Conservation (phyloP, 1,140 invertebrate species). For the Ylistrum balloti region DNA sequence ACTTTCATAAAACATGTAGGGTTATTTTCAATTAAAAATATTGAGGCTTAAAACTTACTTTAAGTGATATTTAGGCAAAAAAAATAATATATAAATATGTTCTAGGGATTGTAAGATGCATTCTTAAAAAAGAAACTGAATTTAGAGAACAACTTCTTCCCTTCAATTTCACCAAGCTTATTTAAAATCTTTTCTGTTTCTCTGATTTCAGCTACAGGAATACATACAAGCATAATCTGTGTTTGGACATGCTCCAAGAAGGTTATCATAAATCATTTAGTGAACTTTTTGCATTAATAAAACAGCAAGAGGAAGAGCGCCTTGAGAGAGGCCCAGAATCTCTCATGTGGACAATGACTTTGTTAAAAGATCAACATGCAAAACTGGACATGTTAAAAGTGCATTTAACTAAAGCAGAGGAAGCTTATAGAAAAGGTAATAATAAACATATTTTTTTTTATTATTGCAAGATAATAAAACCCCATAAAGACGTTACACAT, state of each 20-base stretch:
- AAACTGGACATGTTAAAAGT: conserved; percentile 79
- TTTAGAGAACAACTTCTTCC: too few relatives aligned
- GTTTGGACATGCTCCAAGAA: conserved; percentile 80
- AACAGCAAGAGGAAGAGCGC: conserved; percentile 75
- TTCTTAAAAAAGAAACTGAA: too few relatives aligned
- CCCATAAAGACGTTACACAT: not conserved
- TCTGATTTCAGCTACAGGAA: conserved; percentile 77
- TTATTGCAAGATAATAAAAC: not conserved
- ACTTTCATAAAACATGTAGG: too few relatives aligned
- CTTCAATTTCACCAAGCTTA: too few relatives aligned
- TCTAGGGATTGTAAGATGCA: too few relatives aligned
- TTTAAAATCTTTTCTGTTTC: too few relatives aligned
- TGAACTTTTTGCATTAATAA: conserved; percentile 80
- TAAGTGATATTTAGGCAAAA: too few relatives aligned
- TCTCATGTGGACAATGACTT: conserved; percentile 75
- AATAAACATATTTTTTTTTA: too few relatives aligned
- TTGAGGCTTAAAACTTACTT: too few relatives aligned
- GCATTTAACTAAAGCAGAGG: conserved; percentile 78
- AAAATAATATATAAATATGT: too few relatives aligned
- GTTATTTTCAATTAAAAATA: too few relatives aligned
- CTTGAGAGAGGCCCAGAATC: conserved; percentile 79
- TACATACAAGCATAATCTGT: conserved; percentile 81
- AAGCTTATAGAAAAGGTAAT: conserved; percentile 74
- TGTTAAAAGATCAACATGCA: conserved; percentile 79
- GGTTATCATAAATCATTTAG: conserved; percentile 81